A percentile compares a stretch with the other conserved stretches of the same genome.
These are phyloP conservation scores for Drosophila histrio DNA, from an alignment of 2,888 invertebrate species.

Conservation along the genomic window DNA sequence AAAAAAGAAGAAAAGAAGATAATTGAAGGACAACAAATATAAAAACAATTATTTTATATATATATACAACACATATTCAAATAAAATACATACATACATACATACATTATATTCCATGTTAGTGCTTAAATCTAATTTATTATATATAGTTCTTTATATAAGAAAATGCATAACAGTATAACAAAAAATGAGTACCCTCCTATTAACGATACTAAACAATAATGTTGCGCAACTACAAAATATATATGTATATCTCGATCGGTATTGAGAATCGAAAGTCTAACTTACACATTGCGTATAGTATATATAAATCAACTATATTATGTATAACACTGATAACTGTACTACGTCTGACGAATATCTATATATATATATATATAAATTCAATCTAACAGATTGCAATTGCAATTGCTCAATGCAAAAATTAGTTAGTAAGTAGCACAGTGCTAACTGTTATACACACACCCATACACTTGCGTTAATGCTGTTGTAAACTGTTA, in stretches of 20 bases:
- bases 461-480: conserved; percentile 18
- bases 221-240: conserved; percentile 25
- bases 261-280: conserved; percentile 61
- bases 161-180: conserved; percentile 34
- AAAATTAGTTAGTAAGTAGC: conserved; percentile 42
- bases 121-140: conserved; percentile 78
- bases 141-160: conserved; percentile 28
- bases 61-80: conserved; percentile 47
- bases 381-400: conserved; percentile 31
- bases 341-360: conserved; percentile 28
- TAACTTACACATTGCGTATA: conserved; percentile 48
- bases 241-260: conserved; percentile 16
- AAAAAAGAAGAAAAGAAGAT: too few relatives aligned
- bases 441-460: conserved; percentile 63
- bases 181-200: conserved; percentile 58
- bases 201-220: conserved; percentile 41
- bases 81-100: conserved; percentile 21
- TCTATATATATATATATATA: conserved; percentile 21
- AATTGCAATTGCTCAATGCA: conserved; percentile 69
- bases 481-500: conserved; percentile 68
- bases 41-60: conserved; percentile 38
- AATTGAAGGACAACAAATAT: conserved; percentile 31
- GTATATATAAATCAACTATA: conserved; percentile 12
- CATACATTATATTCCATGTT: conserved; percentile 64
- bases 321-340: conserved; percentile 32